Base-by-base conservation (phyloP, 1,140 invertebrate species). In the Neodiprion lecontei region DNA sequence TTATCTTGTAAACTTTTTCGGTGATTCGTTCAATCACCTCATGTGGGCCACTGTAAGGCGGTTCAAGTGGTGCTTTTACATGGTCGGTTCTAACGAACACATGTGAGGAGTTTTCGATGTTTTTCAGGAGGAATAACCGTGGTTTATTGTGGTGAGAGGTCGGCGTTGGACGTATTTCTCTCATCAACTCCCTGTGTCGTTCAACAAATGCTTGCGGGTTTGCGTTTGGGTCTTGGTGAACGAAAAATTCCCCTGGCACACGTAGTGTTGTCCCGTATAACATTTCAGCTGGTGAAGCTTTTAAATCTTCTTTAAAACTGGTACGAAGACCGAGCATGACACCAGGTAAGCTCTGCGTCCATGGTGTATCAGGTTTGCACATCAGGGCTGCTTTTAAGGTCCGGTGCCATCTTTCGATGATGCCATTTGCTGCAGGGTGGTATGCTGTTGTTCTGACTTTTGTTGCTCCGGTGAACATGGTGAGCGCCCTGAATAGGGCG, bases 211-310 rank as follows among this genome's bases (percentile, higher is more conserved):
- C 65, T 61, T 70, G 40, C 28, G 77, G 73, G 7, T 68, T 48
- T 28, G 12, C 23, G n/a, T n/a, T 7, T 1, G 17, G 8, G 8
- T 71, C 67, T 7, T 69, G 50, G 12, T 66, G 23, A 3, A 70
- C 61, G 67, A 88, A 81, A 72, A 88, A 84, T 77, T 88, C 82
- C 3, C 81, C 83, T 11, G 87, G 85, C 1, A 85, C 47, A 12
- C 79, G 70, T 10, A 85, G 61, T 0, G 78, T 50, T n/a, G 65
- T 49, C 3, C 83, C 83, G 72, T 80, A 83, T 4, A 82, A 74
- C 67, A 85, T 53, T 61, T 82, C 73, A 0, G 84, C 72, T 3
- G 69, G 73, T 68, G 17, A 21, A 1, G 73, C 66, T 68, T 81
- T 73, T 10, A 80, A 48, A 23, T 86, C 81, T 69, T 82, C 79